Evolutionary conservation across 2,888 invertebrate species (phyloP), one percentile per base, ranked within the genome.

Genomic region (Malthinus flaveolus): DNA sequence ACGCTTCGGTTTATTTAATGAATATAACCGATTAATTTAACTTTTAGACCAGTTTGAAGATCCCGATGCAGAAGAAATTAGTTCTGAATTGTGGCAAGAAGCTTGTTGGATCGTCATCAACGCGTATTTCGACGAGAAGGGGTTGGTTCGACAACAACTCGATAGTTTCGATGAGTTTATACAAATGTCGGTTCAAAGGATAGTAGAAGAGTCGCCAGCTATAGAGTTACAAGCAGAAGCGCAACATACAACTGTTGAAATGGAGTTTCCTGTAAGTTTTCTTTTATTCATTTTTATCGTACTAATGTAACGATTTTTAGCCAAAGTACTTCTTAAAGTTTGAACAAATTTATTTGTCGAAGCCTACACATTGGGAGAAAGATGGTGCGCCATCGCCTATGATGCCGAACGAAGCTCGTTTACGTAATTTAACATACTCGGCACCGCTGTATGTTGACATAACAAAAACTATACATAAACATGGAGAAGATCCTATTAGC

Each of bases 61-160:
- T 73, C 92, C 93, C 73, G 93, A 93, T 76, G 87, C 88, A 8
- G 97, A 95, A 78, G 98, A 99, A 81, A 97, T 99, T 72, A 95
- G 96, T 32, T 91, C 96, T 5, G 98, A 99, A 76, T 82, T 98
- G 65, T 99, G 99, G 99, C 98, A 99, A 80, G 98, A 98, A 83
- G 99, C 99, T 42, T 99, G 99, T 74, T 99, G 99, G 99, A 97
- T 99, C 74, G 98, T 99, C 61, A 99, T 99, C 75, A 97, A 97
- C 76, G 96, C 99, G 0, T 99, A 99, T 80, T 99, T 99, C 76
- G 99, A 99, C 76, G 99, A 99, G 78, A 99, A 99, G 80, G 99
- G 99, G 78, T 85, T 99, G 65, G 99, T 99, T 39, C 87, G 99
- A 49, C 99, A 99, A 77, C 99, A 99, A 77, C 83, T 99, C 68